Conservation (phyloP, 2,113 vertebrate genomes). For the Aythya baeri region DNA sequence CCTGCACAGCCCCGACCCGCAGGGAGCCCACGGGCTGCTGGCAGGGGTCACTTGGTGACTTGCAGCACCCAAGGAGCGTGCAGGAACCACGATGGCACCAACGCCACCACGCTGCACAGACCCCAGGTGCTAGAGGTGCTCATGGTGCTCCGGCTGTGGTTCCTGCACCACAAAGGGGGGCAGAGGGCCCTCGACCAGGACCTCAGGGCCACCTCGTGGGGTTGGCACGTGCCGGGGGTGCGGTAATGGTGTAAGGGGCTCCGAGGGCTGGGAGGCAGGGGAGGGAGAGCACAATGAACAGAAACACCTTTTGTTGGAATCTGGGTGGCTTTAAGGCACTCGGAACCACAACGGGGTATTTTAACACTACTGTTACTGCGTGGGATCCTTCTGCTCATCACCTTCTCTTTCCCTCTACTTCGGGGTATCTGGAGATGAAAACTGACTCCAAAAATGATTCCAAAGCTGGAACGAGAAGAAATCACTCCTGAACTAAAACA, state of each 20-base stretch:
- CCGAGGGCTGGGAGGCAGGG: rapidly evolving
- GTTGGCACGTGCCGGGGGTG: neutral
- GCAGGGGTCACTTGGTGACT: neutral
- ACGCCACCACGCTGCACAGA: rapidly evolving
- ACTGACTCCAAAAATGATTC: neutral
- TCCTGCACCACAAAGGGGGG: no score
- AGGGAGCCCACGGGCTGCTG: rapidly evolving
- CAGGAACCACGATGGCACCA: rapidly evolving
- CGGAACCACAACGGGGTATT: rapidly evolving
- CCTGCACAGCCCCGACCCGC: rapidly evolving
- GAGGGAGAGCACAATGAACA: neutral
- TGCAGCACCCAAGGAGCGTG: no score
- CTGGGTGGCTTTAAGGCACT: neutral
- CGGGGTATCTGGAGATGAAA: neutral
- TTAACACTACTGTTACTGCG: rapidly evolving
- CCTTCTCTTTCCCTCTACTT: rapidly evolving
- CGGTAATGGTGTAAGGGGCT: rapidly evolving
- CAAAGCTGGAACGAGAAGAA: neutral
- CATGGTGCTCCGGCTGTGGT: no score
- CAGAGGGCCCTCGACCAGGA: no score
- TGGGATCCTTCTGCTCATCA: rapidly evolving
- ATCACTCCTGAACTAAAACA: neutral
- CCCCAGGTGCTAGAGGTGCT: rapidly evolving
- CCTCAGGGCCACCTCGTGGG: no score
- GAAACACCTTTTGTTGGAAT: rapidly evolving